phyloP scores from a whole-genome alignment of 2,888 invertebrate species.

The Harpagoxenus sublaevis region DNA sequence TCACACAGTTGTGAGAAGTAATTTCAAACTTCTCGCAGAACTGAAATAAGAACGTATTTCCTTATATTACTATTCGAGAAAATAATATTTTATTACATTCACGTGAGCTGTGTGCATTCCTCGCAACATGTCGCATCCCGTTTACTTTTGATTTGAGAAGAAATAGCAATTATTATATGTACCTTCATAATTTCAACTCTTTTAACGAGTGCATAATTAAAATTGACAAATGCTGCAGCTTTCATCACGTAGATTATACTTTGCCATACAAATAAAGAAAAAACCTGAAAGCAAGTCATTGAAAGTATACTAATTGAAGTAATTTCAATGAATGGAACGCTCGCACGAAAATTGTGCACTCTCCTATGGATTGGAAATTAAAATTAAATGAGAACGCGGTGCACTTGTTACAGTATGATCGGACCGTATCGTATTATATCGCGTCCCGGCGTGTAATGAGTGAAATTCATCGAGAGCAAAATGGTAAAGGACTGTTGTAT shows the following conservation, averaged over 20 bases:
- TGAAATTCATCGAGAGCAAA: constrained; percentile 38
- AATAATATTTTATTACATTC: constrained; percentile 48
- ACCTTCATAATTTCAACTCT: neutral
- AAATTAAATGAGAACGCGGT: constrained; percentile 36
- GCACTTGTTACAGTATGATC: constrained; percentile 19
- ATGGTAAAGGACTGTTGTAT: constrained; percentile 21
- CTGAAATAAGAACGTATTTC: constrained; percentile 35
- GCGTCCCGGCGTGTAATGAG: neutral
- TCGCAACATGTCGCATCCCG: neutral
- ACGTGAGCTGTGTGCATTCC: neutral
- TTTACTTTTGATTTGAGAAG: constrained; percentile 1
- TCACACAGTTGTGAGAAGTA: constrained; percentile 44
- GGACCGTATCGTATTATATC: constrained; percentile 1
- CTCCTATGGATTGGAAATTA: constrained; percentile 34
- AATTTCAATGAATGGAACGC: constrained; percentile 16
- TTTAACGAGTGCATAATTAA: neutral
- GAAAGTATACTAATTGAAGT: constrained; percentile 32
- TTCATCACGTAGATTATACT: constrained; percentile 1
- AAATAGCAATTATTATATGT: constrained; percentile 6
- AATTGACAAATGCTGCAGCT: neutral
- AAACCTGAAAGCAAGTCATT: neutral
- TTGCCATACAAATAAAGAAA: neutral
- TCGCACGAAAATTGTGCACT: constrained; percentile 16
- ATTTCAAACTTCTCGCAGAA: constrained; percentile 47
- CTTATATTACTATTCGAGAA: constrained; percentile 37